A percentile compares a stretch with the other conserved stretches of the same genome.
Conservation (phyloP, 92 coral and sea anemone genomes). For the Nematostella vectensis region DNA sequence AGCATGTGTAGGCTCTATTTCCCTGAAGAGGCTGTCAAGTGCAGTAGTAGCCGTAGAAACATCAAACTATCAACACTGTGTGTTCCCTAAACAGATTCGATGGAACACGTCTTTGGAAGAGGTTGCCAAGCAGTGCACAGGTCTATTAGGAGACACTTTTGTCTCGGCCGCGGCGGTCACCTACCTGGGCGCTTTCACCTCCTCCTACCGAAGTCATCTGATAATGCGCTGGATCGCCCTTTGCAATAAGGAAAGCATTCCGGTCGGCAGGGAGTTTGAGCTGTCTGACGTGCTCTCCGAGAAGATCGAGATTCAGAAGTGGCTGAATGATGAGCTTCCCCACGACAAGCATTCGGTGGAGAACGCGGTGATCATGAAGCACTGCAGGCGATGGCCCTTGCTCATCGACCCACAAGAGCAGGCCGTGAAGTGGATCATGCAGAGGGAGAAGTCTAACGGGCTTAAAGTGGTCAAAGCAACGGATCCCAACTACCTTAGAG, state of each 20-base stretch:
- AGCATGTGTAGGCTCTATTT: no score
- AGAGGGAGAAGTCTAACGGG: slow-evolving; percentile 72
- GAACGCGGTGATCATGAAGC: slow-evolving; percentile 78
- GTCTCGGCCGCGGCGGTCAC: slow-evolving; percentile 79
- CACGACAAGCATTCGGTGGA: slow-evolving; percentile 77
- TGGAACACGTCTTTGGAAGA: slow-evolving; percentile 66
- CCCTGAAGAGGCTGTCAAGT: no score
- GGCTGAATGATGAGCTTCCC: slow-evolving; percentile 78
- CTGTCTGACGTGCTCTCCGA: slow-evolving; percentile 79
- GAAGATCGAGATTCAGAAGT: slow-evolving; percentile 74
- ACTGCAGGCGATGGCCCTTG: slow-evolving; percentile 93
- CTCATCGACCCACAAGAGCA: slow-evolving; percentile 96
- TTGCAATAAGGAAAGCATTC: slow-evolving; percentile 55
- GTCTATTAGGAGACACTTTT: slow-evolving; percentile 77
- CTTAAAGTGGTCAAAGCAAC: slow-evolving; percentile 83
- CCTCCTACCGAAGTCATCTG: slow-evolving; percentile 54
- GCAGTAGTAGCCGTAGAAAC: no score
- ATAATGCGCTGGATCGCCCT: slow-evolving; percentile 62
- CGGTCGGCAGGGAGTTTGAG: slow-evolving; percentile 68
- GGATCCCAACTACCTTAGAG: slow-evolving; percentile 59
- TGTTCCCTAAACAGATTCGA: slow-evolving; percentile 42
- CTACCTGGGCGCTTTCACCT: slow-evolving; percentile 84
- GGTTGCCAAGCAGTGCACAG: slow-evolving; percentile 42
- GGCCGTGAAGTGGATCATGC: slow-evolving; percentile 82
- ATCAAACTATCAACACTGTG: no score